A percentile compares a stretch with the other conserved stretches of the same genome.
Evolutionary conservation across 2,888 invertebrate genomes (phyloP).

Genomic region (Leptopilina drosophilae): DNA sequence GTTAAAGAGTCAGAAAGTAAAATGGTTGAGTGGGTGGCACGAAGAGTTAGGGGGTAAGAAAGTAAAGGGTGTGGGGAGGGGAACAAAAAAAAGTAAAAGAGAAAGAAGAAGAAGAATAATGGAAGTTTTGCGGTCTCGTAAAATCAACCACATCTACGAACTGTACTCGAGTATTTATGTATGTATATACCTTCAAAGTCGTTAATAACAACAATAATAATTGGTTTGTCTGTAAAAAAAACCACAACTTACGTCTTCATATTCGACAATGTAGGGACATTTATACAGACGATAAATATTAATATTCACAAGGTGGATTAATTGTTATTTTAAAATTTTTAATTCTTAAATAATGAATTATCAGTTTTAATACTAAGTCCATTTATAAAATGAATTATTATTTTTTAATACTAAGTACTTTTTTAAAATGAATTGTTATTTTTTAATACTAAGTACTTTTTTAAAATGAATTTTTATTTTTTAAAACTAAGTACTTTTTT

Average conservation of each 20-base stretch:
- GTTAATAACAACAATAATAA: slow-evolving; percentile 45
- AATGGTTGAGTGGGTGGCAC: neutral
- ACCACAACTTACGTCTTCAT: slow-evolving; percentile 41
- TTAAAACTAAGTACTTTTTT: no score
- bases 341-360: no score
- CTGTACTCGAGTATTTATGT: slow-evolving; percentile 48
- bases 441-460: no score
- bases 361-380: no score
- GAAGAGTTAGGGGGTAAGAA: slow-evolving; percentile 1
- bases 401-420: no score
- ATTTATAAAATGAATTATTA: no score
- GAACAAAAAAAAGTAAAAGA: slow-evolving; percentile 5
- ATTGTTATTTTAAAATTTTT: no score
- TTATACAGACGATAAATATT: neutral
- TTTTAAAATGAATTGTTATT: no score
- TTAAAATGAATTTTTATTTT: no score
- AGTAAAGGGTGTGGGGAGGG: neutral
- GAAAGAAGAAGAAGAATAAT: slow-evolving; percentile 51
- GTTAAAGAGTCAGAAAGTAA: neutral
- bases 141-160: slow-evolving; percentile 60
- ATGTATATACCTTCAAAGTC: slow-evolving; percentile 45
- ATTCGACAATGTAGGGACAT: neutral
- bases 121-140: slow-evolving; percentile 69
- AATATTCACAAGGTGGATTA: no score
- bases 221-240: slow-evolving; percentile 44